These are phyloP conservation scores for Branchellion lobata DNA, from an alignment of 2,888 invertebrate species.

Conservation along the genomic window DNA sequence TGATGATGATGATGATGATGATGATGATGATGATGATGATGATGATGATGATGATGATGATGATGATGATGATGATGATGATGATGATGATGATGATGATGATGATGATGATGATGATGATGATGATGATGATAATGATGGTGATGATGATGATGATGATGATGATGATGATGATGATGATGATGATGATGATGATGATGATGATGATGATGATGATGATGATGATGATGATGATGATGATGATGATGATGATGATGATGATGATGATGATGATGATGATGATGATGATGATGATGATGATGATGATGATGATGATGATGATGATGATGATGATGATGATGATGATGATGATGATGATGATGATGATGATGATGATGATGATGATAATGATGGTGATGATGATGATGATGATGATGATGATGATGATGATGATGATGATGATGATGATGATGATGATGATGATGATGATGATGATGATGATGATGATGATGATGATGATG, in stretches of 20 bases:
- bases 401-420: slow-evolving; percentile 18
- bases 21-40: slow-evolving; percentile 23
- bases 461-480: slow-evolving; percentile 19
- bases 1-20: slow-evolving; percentile 24
- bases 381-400: slow-evolving; percentile 15
- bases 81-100: slow-evolving; percentile 13
- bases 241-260: slow-evolving; percentile 18
- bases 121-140: too few relatives aligned
- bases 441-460: slow-evolving; percentile 21
- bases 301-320: slow-evolving; percentile 4
- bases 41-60: neutral
- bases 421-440: slow-evolving; percentile 17
- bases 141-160: too few relatives aligned
- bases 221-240: too few relatives aligned
- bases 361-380: slow-evolving; percentile 19
- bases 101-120: too few relatives aligned
- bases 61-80: slow-evolving; percentile 2
- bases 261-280: slow-evolving; percentile 19
- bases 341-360: neutral
- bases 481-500: slow-evolving; percentile 19
- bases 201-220: too few relatives aligned
- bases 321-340: slow-evolving; percentile 18
- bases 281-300: slow-evolving; percentile 19
- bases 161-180: too few relatives aligned
- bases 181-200: too few relatives aligned